Evolutionary conservation across 2,888 invertebrate genomes (phyloP), one percentile per base, ranked within the genome.

Genomic region (Cheilosia soror): DNA sequence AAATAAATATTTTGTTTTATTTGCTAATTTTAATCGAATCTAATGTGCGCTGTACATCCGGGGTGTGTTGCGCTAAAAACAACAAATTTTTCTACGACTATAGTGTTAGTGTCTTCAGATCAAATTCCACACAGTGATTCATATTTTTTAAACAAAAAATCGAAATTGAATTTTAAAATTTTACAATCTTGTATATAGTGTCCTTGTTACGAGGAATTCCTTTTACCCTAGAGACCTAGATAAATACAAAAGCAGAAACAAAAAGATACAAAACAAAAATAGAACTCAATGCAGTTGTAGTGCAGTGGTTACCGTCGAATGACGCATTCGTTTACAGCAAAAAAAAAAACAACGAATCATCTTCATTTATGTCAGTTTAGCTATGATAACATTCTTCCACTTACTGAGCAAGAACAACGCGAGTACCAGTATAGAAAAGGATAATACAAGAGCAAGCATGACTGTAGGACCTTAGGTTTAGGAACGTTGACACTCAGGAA

Each of bases 291-390:
- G 84, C 79, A 76, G 58, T 60, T 84, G 71, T 44, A 71, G 75
- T 75, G 75, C 75, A 66, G 84, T 84, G 79, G 29, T 71, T 25
- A 25, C 47, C 63, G 37, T 79, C 53, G 55, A 69, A 79, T 84
- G 84, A 79, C 84, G 79, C 75, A 79, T 77, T 83, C 57, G 51
- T 66, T 77, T 62, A 66, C 44, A 57, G 13, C 27, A 31, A 37
- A 60, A 49, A 57, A 37, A 58, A 25, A 60, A 42, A n/a, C n/a
- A 51, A 40, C 33, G 33, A 25, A 27, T 44, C 33, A 55, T 49
- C 51, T 25, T 9, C 25, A 51, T 13, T 27, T 49, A 15, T 51
- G 72, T 60, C 60, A 63, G 29, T n/a, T 49, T 66, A 27, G 9
- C 25, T 55, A 11, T 47, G 15, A 55, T 42, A 47, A 57, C 44